Base-by-base conservation (phyloP, 2,888 invertebrate genomes). In the Tenthredo notha region DNA sequence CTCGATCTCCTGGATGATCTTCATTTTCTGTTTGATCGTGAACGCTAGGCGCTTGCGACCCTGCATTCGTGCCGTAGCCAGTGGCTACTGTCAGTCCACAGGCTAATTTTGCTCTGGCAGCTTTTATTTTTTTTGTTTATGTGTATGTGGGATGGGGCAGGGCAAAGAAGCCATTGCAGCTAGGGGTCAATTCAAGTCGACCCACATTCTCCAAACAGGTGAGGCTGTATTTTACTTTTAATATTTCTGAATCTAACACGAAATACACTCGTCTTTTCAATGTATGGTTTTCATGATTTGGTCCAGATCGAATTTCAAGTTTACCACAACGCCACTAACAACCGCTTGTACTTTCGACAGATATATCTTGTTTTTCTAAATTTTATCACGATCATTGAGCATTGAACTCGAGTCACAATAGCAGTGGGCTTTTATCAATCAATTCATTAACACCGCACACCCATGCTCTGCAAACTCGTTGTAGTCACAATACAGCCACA, bases 1-100 rank as follows among this genome's bases (percentile, higher is more conserved):
- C 92, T 95, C 94, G 90, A 95, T 95, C 92, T 95, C 94, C 91
- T 94, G 94, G 93, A 95, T 95, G 93, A 95, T 95, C 94, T 95
- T 94, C 94, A 95, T 94, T 94, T 95, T 95, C 94, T 95, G 95
- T 94, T 95, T 95, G 93, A 94, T 94, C 91, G 95, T 95, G 94
- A 95, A 95, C 91, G 95, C 95, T 91, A 95, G 94, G 93, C 95
- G 94, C 93, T 95, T 95, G 92, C 95, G 94, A 93, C 95, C 95
- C 95, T 95, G 94, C 92, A 91, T 91, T 87, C 88, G 88, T 88
- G 88, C 87, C 87, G 87, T 84, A 85, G 80, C 85, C 85, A 85
- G 86, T 87, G 88, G 88, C 88, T 88, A 88, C 88, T 88, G 87
- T 89, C 88, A 89, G 88, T 89, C 88, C 88, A 88, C 86, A 87